A percentile compares a stretch with the other conserved stretches of the same genome.
Conservation (phyloP, 2,797 vertebrate genomes). For the Novumbra hubbsi region DNA sequence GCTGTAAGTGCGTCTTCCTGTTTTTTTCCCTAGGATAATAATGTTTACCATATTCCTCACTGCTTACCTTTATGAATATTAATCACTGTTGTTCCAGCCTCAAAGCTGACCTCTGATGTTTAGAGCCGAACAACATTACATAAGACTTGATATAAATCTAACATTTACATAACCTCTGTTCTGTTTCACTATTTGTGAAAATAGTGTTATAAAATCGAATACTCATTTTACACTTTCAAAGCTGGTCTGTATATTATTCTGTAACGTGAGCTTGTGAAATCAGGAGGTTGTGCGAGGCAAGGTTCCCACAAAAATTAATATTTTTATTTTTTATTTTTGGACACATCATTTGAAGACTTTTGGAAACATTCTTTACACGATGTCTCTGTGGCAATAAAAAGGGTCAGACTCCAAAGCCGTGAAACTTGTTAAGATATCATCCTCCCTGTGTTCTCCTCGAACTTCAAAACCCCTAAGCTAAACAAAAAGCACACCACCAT, state of each 20-base stretch:
- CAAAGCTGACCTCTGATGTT: not conserved
- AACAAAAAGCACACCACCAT: conserved; percentile 1
- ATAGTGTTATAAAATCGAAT: not conserved
- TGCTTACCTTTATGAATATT: conserved; percentile 30
- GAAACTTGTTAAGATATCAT: conserved; percentile 33
- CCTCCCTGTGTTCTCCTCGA: not conserved
- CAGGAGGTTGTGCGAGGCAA: too few species aligned
- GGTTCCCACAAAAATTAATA: too few species aligned
- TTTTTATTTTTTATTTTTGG: too few species aligned
- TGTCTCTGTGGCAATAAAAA: conserved; percentile 2
- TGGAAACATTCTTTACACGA: not conserved
- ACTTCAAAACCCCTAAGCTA: conserved; percentile 7
- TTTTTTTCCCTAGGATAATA: not conserved
- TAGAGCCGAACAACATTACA: conserved; percentile 26
- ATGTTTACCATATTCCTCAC: not conserved
- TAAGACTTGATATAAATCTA: conserved; percentile 25
- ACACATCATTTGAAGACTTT: too few species aligned
- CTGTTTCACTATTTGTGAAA: not conserved
- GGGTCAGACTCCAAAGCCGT: not conserved
- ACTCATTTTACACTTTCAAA: not conserved
- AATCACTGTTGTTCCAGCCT: conserved; percentile 16
- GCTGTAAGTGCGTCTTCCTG: not conserved
- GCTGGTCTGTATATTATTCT: not conserved
- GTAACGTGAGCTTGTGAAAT: too few species aligned
- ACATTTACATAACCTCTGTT: conserved; percentile 25